Conservation (phyloP, 2,888 invertebrate genomes). For the Athalia circularis region DNA sequence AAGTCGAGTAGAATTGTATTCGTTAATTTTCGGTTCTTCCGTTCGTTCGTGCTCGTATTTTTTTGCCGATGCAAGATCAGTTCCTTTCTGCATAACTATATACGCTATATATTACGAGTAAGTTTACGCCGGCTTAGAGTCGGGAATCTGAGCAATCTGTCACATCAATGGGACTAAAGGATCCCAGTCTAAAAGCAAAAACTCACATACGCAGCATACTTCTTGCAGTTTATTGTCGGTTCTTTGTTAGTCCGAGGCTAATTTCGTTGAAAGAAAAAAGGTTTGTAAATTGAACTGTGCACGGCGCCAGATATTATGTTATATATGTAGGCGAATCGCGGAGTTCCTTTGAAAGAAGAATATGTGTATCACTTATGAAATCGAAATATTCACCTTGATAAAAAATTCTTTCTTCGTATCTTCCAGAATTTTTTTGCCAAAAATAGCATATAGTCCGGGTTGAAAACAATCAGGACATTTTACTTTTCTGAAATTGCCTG, state of each 20-base stretch:
- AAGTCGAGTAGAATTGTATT: neutral
- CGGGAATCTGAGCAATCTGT: slow-evolving; percentile 30
- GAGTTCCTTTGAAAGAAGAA: neutral
- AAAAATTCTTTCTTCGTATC: no score
- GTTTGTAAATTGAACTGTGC: neutral
- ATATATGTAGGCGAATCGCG: neutral
- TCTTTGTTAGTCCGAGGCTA: slow-evolving; percentile 5
- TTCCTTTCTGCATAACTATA: slow-evolving; percentile 31
- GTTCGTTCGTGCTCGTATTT: slow-evolving; percentile 4
- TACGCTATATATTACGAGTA: neutral
- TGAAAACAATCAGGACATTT: neutral
- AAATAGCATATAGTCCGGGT: no score
- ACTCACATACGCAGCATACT: slow-evolving; percentile 33
- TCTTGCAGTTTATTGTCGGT: slow-evolving; percentile 21
- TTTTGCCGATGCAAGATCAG: slow-evolving; percentile 5
- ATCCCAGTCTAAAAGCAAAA: slow-evolving; percentile 22
- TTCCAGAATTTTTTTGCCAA: no score
- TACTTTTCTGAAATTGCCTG: neutral
- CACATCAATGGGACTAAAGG: slow-evolving; percentile 33
- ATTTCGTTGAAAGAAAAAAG: neutral
- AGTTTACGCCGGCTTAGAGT: slow-evolving; percentile 28
- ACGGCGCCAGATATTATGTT: neutral
- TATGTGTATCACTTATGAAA: neutral
- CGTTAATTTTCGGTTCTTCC: neutral
- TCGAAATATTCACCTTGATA: neutral